These are phyloP conservation scores for Chymomyza fuscimana DNA, from an alignment of 2,888 invertebrate genomes.

Conservation along the genomic window DNA sequence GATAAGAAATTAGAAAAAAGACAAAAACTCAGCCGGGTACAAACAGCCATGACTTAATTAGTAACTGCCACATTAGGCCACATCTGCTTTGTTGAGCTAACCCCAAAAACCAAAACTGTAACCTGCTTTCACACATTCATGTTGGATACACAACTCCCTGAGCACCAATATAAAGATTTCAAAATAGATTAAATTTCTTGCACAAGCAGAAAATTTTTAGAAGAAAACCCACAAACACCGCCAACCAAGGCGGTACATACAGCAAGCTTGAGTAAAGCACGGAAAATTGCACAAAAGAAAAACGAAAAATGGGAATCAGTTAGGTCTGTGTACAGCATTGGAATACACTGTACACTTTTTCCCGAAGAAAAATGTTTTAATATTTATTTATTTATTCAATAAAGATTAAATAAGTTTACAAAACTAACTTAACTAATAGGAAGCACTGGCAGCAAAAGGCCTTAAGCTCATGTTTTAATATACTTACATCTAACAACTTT, in stretches of 20 bases:
- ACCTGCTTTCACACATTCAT: neutral
- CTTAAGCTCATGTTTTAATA: no score
- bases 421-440: no score
- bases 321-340: no score
- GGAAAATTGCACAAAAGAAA: neutral
- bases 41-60: slow-evolving; percentile 42
- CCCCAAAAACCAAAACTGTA: slow-evolving; percentile 11
- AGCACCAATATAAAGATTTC: slow-evolving; percentile 34
- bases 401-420: no score
- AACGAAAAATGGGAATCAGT: neutral
- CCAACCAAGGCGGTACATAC: neutral
- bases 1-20: neutral
- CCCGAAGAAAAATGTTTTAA: no score
- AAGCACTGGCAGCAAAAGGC: no score
- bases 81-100: slow-evolving; percentile 14
- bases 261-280: neutral
- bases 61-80: slow-evolving; percentile 39
- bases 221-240: neutral
- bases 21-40: neutral
- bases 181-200: slow-evolving; percentile 45
- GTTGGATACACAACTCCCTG: slow-evolving; percentile 29
- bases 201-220: neutral
- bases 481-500: no score
- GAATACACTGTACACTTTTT: no score
- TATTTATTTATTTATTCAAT: no score